phyloP scores from a whole-genome alignment of 2,797 vertebrate species.

The Neopelma chrysocephalum region DNA sequence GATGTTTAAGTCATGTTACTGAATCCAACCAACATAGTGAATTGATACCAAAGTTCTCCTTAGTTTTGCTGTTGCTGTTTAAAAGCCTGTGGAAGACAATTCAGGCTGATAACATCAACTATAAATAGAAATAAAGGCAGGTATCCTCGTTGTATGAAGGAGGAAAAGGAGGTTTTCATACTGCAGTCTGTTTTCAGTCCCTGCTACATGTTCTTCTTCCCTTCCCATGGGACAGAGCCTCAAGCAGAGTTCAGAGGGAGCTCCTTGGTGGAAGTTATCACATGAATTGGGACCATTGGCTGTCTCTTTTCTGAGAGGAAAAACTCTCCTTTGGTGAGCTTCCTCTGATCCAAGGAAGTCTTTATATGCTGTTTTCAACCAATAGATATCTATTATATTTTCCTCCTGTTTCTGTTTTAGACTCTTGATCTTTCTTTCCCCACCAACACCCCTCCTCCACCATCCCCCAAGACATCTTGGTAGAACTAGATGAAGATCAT shows the following conservation, averaged over 20 bases:
- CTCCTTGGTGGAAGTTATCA: not conserved
- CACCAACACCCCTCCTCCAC: fast-evolving
- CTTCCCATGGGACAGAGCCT: not conserved
- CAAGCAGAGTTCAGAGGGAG: not conserved
- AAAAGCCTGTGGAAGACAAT: not conserved
- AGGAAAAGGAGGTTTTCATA: not conserved
- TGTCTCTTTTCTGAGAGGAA: not conserved
- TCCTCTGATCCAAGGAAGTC: not conserved
- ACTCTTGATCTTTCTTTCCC: not conserved
- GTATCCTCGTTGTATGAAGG: not conserved
- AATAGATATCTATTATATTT: not conserved
- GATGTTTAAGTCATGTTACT: not conserved
- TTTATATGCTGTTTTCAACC: not conserved
- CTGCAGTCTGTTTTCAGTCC: not conserved
- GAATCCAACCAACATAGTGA: not conserved
- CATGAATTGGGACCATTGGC: not conserved
- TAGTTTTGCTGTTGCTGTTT: not conserved
- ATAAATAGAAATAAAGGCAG: not conserved
- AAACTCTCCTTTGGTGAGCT: not conserved
- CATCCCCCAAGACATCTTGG: fast-evolving
- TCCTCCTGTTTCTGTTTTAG: not conserved
- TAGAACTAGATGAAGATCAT: not conserved
- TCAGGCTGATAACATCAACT: not conserved
- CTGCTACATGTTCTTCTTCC: not conserved
- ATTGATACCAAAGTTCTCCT: not conserved